phyloP scores from a whole-genome alignment of 2,113 vertebrate species.

The Epinephelus fuscoguttatus region DNA sequence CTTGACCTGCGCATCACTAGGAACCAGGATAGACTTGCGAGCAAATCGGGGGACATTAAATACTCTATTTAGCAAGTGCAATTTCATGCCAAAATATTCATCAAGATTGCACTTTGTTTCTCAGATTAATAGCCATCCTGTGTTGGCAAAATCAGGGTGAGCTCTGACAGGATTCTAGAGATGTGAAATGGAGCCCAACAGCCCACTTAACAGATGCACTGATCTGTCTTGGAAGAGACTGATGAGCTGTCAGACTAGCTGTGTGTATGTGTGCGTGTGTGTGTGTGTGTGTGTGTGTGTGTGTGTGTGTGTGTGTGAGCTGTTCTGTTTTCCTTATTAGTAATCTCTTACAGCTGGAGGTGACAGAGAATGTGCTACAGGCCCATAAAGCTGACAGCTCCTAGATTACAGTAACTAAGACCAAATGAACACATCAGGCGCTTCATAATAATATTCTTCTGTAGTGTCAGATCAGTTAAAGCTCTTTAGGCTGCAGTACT shows the following conservation, averaged over 20 bases:
- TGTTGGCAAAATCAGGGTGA: not conserved
- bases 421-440: not conserved
- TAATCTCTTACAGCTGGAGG: slow-evolving; percentile 64
- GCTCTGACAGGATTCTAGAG: slow-evolving; percentile 16
- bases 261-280: slow-evolving; percentile 14
- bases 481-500: not conserved
- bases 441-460: not conserved
- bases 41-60: too few relatives aligned
- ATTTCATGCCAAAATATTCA: not conserved
- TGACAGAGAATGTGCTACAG: slow-evolving; percentile 49
- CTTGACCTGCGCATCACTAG: too few relatives aligned
- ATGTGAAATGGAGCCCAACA: slow-evolving; percentile 41
- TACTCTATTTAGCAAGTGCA: not conserved
- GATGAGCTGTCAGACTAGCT: slow-evolving; percentile 54
- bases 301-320: slow-evolving; percentile 15
- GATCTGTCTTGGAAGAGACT: slow-evolving; percentile 47
- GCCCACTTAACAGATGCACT: slow-evolving; percentile 27
- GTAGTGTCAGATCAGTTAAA: not conserved
- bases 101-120: not conserved
- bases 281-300: slow-evolving; percentile 10
- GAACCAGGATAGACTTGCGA: too few relatives aligned
- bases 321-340: slow-evolving; percentile 44
- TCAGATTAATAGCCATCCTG: too few relatives aligned
- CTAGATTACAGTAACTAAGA: slow-evolving; percentile 17
- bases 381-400: slow-evolving; percentile 19